Percentiles rank a stretch among this genome's conserved stretches.
Evolutionary conservation across 2,113 vertebrate species (phyloP).

Genomic region (Scomber colias): DNA sequence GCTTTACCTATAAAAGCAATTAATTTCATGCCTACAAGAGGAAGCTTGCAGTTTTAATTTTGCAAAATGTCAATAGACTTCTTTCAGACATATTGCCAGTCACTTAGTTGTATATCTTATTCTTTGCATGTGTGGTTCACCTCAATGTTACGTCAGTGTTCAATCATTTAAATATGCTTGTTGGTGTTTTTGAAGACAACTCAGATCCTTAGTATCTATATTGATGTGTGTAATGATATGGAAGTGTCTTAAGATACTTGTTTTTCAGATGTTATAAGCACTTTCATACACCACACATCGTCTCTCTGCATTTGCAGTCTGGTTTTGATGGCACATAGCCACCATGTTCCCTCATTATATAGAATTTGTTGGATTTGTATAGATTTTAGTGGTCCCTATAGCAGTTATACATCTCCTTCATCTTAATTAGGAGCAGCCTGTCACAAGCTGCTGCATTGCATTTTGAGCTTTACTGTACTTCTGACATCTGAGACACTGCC

Average conservation of each 20-base stretch:
- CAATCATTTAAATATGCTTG: no score
- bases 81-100: not conserved
- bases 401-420: constrained; percentile 29
- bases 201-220: not conserved
- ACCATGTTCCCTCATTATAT: constrained; percentile 20
- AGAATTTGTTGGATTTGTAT: constrained; percentile 24
- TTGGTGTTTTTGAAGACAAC: not conserved
- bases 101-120: no score
- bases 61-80: not conserved
- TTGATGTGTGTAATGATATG: not conserved
- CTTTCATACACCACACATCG: not conserved
- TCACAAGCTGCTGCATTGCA: constrained; percentile 11
- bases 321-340: not conserved
- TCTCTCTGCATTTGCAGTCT: not conserved
- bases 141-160: no score
- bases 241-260: no score
- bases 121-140: no score
- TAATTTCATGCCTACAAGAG: not conserved
- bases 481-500: constrained; percentile 20
- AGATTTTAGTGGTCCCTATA: constrained; percentile 42
- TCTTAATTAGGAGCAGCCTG: constrained; percentile 60
- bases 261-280: not conserved
- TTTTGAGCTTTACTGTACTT: constrained; percentile 38
- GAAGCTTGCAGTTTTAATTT: not conserved
- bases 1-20: not conserved